Evolutionary conservation across 2,113 vertebrate species (phyloP).

Genomic region (Antennarius striatus): DNA sequence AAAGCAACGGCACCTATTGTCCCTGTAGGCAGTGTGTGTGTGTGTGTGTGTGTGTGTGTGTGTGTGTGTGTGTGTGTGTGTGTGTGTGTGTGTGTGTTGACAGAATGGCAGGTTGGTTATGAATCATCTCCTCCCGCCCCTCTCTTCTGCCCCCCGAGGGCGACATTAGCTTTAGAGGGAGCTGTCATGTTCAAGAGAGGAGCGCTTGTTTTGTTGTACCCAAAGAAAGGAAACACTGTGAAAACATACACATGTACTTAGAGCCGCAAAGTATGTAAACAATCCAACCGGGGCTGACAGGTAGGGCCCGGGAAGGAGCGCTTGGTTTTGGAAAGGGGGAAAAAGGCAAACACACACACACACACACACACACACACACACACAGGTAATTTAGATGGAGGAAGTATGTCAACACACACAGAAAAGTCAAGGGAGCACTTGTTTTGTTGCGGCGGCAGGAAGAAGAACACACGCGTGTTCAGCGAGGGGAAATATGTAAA

Average conservation of each 20-base stretch:
- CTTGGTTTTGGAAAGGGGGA: constrained; percentile 24
- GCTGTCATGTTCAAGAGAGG: constrained; percentile 73
- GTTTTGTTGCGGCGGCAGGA: constrained; percentile 47
- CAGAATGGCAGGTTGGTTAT: constrained; percentile 65
- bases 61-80: constrained; percentile 43
- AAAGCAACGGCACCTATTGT: constrained; percentile 72
- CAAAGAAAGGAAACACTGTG: constrained; percentile 69
- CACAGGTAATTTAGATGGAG: constrained; percentile 43
- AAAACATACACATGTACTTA: constrained; percentile 77
- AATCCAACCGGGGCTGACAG: constrained; percentile 44
- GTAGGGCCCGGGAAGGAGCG: constrained; percentile 26
- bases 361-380: constrained; percentile 23
- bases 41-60: constrained; percentile 32
- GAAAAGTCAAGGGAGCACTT: constrained; percentile 33
- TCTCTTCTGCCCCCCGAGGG: constrained; percentile 27
- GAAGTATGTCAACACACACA: constrained; percentile 47
- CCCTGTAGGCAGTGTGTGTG: constrained; percentile 50
- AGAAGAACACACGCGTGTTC: constrained; percentile 61
- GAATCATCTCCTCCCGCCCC: constrained; percentile 54
- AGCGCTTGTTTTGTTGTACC: constrained; percentile 74
- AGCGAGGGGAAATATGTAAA: constrained; percentile 52
- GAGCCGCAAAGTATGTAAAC: constrained; percentile 72
- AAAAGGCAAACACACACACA: constrained; percentile 16
- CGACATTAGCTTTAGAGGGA: constrained; percentile 57
- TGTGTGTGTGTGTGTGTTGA: constrained; percentile 54